Evolutionary conservation across 2,888 invertebrate genomes (phyloP), one percentile per base, ranked within the genome.

Genomic region (Cotesia congregata): DNA sequence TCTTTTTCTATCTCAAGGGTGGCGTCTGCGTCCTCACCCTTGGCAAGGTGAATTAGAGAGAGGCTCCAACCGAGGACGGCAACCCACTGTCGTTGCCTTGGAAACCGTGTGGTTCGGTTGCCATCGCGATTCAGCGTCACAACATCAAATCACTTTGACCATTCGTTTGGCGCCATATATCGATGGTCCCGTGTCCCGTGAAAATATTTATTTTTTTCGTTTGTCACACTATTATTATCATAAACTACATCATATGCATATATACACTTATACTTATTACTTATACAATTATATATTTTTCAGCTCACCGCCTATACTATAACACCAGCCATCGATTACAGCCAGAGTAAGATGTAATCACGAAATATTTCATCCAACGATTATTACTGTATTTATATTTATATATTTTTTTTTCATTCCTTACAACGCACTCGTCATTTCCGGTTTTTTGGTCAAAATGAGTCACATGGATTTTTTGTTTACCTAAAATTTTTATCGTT

Each of bases 81-180:
- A 71, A 60, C 72, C 76, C 61, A 72, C 75, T 65, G 39, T 50
- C 40, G 85, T 86, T 83, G 69, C 83, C 83, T 85, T 85, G 83
- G 80, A 77, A 75, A 82, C 83, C 81, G 30, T 65, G 30, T 65
- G 5, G 30, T 12, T 78, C 79, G 82, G 89, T 89, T 89, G 88
- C 89, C 89, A 89, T 88, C 88, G 89, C 85, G 85, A 89, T 88
- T 80, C 83, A 79, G 76, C 80, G 83, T 80, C 89, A 89, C 89
- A 89, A 89, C 89, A 89, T 79, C 82, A 86, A 88, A 88, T 88
- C 88, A 87, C 86, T 88, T 83, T 87, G 86, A 88, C 88, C 86
- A 87, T 88, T 87, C 85, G 86, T 87, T 88, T 86, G 85, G 86
- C 83, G 84, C 85, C 85, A 85, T 50, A 30, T 30, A 50, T 87